Base-by-base conservation (phyloP, 1,140 invertebrate species). In the Fopius arisanus region DNA sequence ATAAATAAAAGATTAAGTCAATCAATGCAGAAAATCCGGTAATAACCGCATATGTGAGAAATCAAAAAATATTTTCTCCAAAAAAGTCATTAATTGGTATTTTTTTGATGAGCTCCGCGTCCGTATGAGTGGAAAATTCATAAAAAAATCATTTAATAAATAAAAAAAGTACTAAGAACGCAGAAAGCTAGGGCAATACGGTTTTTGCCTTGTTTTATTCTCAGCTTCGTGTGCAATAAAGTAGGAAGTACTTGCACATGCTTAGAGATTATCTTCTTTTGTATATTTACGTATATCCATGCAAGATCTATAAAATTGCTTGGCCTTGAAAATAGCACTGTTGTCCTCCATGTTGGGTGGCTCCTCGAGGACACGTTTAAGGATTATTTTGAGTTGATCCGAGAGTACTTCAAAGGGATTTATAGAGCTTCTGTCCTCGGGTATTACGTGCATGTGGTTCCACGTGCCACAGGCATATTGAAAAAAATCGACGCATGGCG, bases 401-500 rank as follows among this genome's bases (percentile, higher is more conserved):
- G 94, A 93, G 70, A 97, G 89, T 12, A 95, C 94, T 87, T 97
- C 95, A 81, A 97, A 97, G 0, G 95, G 96, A 79, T 93, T 95
- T 66, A 96, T 95, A 16, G 93, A 95, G 75, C 95, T 93, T 77
- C 92, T 90, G 81, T 97, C 96, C 81, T 97, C 96, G 0, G 96
- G 96, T 78, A 97, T 97, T 2, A 95, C 89, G 88, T 97, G 94
- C 71, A 93, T 91, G 79, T 92, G 93, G 83, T 97, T 97, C 96
- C 96, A 97, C 1, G 93, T 92, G 0, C 96, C 96, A 80, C 96
- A 96, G 0, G 96, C 95, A 81, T 92, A 97, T 86, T 96, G 94
- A 87, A 96, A 97, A 87, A 97, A 97, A 83, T 97, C 94, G 19
- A 91, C 90, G 84, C 96, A 97, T 7, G 96, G 96, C 82, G 96